Percentiles rank a stretch among this genome's conserved stretches.
phyloP scores from a whole-genome alignment of 2,888 invertebrate species.

The Ecliptopera silaceata region DNA sequence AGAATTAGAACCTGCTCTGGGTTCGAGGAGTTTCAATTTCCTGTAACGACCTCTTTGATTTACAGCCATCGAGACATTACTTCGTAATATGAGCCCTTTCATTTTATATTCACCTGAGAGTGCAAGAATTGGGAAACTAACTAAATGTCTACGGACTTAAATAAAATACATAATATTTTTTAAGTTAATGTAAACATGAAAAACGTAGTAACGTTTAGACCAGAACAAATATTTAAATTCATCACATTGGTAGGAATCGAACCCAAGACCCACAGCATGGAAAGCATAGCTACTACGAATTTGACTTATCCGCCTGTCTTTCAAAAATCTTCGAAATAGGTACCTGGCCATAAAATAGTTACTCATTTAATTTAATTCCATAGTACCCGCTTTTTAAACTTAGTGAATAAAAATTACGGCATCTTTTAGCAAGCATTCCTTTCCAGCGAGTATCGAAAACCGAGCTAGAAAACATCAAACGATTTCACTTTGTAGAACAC shows the following conservation, averaged over 20 bases:
- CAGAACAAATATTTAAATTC: no score
- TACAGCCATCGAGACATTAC: slow-evolving; percentile 43
- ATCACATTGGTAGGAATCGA: no score
- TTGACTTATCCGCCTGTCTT: no score
- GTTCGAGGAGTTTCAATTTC: slow-evolving; percentile 65
- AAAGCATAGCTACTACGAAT: no score
- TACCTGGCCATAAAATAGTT: no score
- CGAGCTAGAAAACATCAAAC: slow-evolving; percentile 30
- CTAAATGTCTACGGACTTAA: neutral
- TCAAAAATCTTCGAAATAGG: no score
- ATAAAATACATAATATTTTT: no score
- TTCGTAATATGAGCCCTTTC: slow-evolving; percentile 37
- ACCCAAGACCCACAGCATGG: no score
- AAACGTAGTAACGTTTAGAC: no score
- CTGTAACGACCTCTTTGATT: slow-evolving; percentile 58
- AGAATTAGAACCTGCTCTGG: slow-evolving; percentile 45
- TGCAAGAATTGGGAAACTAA: slow-evolving; percentile 32
- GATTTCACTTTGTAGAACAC: slow-evolving; percentile 47
- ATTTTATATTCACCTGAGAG: slow-evolving; percentile 41
- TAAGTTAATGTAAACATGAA: no score
- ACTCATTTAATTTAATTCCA: no score
- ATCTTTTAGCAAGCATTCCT: slow-evolving; percentile 24
- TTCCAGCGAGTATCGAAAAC: slow-evolving; percentile 24
- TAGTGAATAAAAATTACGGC: neutral
- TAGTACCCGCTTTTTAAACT: no score